These are phyloP conservation scores for Colletes collaris DNA, from an alignment of 2,888 invertebrate genomes.

Conservation along the genomic window DNA sequence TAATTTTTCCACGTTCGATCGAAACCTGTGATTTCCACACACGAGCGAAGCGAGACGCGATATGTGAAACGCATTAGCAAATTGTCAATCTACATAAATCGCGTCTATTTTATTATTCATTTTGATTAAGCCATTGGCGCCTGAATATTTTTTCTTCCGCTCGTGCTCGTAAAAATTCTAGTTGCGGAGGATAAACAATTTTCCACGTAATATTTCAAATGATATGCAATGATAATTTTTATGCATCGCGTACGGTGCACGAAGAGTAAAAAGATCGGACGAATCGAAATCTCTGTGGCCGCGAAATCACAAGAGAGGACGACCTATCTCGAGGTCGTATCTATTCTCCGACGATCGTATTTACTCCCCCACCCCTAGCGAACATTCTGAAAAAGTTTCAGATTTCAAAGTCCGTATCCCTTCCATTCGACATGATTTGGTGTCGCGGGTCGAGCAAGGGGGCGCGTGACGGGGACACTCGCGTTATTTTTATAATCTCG, in stretches of 20 bases:
- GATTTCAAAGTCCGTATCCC: slow-evolving; percentile 56
- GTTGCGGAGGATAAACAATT: too few species aligned
- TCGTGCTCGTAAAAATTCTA: too few species aligned
- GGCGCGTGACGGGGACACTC: slow-evolving; percentile 43
- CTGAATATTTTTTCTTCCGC: too few species aligned
- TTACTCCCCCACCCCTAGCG: slow-evolving; percentile 4
- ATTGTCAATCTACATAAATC: slow-evolving; percentile 9
- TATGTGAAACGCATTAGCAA: slow-evolving; percentile 2
- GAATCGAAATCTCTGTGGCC: background rate
- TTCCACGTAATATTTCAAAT: too few species aligned
- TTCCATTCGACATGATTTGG: slow-evolving; percentile 59
- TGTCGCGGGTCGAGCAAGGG: slow-evolving; percentile 37
- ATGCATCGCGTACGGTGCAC: too few species aligned
- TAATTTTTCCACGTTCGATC: background rate
- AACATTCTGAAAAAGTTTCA: slow-evolving; percentile 52
- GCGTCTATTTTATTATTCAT: slow-evolving; percentile 2
- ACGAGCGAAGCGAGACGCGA: slow-evolving; percentile 17
- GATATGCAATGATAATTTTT: too few species aligned
- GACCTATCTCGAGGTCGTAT: slow-evolving; percentile 4
- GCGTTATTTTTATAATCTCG: slow-evolving; percentile 70
- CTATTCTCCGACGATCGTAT: slow-evolving; percentile 21
- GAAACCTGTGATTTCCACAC: slow-evolving; percentile 12
- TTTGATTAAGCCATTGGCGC: background rate
- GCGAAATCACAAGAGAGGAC: background rate
- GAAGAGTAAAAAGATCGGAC: too few species aligned